These are phyloP conservation scores for Leptinotarsa lineolata DNA, from an alignment of 1,140 invertebrate species.

Conservation along the genomic window DNA sequence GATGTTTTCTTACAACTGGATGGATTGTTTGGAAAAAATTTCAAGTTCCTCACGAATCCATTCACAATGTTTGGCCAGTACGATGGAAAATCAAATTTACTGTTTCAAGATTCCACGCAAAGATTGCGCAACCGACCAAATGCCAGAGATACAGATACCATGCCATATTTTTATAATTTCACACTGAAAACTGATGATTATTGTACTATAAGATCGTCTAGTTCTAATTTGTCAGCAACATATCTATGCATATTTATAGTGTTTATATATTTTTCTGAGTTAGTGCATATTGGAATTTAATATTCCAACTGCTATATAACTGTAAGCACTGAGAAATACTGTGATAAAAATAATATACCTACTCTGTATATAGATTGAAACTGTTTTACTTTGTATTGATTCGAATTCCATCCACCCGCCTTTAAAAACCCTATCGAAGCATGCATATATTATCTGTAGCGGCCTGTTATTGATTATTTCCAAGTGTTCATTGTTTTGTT, in stretches of 20 bases:
- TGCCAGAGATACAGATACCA: constrained; percentile 44
- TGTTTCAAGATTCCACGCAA: constrained; percentile 72
- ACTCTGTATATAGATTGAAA: constrained; percentile 18
- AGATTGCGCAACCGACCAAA: constrained; percentile 53
- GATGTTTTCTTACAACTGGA: constrained; percentile 70
- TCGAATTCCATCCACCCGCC: not conserved
- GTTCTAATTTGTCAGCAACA: constrained; percentile 6
- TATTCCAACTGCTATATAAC: not conserved
- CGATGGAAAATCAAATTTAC: constrained; percentile 63
- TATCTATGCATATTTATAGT: not conserved
- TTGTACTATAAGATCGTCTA: not conserved
- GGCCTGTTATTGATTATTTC: constrained; percentile 44
- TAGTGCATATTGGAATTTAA: not conserved
- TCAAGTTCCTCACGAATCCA: constrained; percentile 62
- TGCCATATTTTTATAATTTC: constrained; percentile 35
- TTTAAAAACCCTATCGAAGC: not conserved
- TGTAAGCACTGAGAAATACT: constrained; percentile 14
- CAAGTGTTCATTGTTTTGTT: constrained; percentile 32
- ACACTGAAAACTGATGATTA: constrained; percentile 18
- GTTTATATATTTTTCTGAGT: constrained; percentile 1
- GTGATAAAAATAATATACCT: constrained; percentile 18
- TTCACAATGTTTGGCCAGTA: constrained; percentile 71
- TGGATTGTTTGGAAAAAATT: constrained; percentile 67
- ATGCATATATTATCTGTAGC: constrained; percentile 7
- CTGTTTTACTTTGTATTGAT: constrained; percentile 5